Evolutionary conservation across 1,140 invertebrate genomes (phyloP).

Genomic region (Phocides pigmalion): DNA sequence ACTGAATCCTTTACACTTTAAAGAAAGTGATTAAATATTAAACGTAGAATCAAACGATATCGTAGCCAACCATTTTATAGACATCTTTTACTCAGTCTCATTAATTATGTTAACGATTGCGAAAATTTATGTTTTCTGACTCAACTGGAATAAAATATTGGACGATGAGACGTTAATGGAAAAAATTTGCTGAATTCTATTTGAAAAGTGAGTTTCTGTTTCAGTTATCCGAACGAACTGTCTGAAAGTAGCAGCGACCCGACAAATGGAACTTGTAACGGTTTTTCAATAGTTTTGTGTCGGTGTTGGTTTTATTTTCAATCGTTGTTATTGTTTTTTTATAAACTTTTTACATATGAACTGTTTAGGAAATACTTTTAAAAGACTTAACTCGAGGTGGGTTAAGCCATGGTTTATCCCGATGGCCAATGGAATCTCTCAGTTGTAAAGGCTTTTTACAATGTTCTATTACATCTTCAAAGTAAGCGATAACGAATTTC

Average conservation of each 20-base stretch:
- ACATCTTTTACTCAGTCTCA: background rate
- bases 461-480: too few relatives aligned
- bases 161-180: background rate
- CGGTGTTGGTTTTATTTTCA: background rate
- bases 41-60: background rate
- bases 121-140: background rate
- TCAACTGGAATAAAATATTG: background rate
- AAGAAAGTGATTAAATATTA: too few relatives aligned
- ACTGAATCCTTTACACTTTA: too few relatives aligned
- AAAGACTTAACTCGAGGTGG: too few relatives aligned
- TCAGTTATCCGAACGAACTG: background rate
- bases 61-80: background rate
- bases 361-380: too few relatives aligned
- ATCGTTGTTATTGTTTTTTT: too few relatives aligned
- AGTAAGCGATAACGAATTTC: too few relatives aligned
- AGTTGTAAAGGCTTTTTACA: too few relatives aligned
- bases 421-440: too few relatives aligned
- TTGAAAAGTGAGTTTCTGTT: background rate
- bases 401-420: too few relatives aligned
- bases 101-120: background rate
- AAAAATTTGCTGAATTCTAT: background rate
- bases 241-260: conserved; percentile 1
- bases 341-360: too few relatives aligned
- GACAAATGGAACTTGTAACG: conserved; percentile 3
- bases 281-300: conserved; percentile 2